Conservation (phyloP, 2,888 invertebrate genomes). For the Paralinhomoeus sp. region DNA sequence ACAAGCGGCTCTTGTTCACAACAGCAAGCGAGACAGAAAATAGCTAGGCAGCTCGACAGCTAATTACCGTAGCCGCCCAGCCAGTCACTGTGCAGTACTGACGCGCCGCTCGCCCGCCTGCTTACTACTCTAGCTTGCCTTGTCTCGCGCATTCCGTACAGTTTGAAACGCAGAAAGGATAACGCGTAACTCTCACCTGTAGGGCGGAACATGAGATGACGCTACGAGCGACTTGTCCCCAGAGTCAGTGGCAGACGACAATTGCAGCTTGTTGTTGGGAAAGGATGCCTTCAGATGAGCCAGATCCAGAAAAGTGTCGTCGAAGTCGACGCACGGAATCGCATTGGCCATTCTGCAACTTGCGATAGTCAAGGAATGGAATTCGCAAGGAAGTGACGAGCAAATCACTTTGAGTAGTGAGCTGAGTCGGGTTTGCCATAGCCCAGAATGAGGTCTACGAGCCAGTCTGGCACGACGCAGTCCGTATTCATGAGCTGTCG, state of each 20-base stretch:
- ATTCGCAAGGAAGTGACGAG: constrained; percentile 2
- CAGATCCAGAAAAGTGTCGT: constrained; percentile 82
- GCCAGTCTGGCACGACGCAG: constrained; percentile 61
- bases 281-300: constrained; percentile 69
- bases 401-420: constrained; percentile 53
- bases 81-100: too few relatives aligned
- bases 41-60: too few relatives aligned
- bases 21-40: neutral
- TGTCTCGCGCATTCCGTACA: too few relatives aligned
- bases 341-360: constrained; percentile 56
- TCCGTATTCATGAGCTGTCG: constrained; percentile 95
- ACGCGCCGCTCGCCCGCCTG: too few relatives aligned
- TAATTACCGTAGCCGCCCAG: too few relatives aligned
- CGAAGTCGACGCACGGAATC: constrained; percentile 65
- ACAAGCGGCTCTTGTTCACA: constrained; percentile 8
- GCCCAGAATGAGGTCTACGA: constrained; percentile 57
- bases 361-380: neutral
- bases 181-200: too few relatives aligned
- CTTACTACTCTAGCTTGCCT: too few relatives aligned
- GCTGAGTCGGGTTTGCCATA: constrained; percentile 94
- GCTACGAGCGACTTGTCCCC: too few relatives aligned
- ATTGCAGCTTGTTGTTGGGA: constrained; percentile 38
- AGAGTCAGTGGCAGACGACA: too few relatives aligned
- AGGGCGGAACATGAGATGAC: too few relatives aligned
- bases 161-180: too few relatives aligned